These are phyloP conservation scores for Peucedramus taeniatus DNA, from an alignment of 2,113 vertebrate species.

Conservation along the genomic window DNA sequence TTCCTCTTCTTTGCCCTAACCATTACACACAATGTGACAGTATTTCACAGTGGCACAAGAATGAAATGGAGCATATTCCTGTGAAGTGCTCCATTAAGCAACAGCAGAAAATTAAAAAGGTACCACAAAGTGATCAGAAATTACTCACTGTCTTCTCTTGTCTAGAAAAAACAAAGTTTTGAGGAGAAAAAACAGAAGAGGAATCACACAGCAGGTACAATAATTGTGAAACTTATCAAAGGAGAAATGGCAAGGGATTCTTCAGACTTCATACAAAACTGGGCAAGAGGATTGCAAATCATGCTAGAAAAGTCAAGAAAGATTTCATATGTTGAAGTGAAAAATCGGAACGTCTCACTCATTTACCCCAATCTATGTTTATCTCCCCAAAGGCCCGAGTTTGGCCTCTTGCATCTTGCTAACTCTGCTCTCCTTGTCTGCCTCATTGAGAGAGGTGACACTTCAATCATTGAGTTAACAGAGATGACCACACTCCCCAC, in stretches of 20 bases:
- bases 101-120: constrained; percentile 21
- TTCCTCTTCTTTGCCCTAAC: not conserved
- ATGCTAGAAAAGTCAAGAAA: not conserved
- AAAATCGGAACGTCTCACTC: not conserved
- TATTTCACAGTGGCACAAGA: not conserved
- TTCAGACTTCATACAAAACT: not conserved
- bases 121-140: not conserved
- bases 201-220: not conserved
- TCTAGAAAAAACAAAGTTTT: not conserved
- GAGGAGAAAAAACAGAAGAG: not conserved
- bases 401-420: not conserved
- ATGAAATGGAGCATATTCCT: constrained; percentile 3
- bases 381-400: not conserved
- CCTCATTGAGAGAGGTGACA: not conserved
- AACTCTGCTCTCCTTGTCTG: not conserved
- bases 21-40: not conserved
- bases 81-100: not conserved
- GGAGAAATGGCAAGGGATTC: not conserved
- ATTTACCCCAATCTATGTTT: not conserved
- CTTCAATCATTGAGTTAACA: not conserved
- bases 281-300: not conserved
- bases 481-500: not conserved
- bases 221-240: not conserved
- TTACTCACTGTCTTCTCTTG: not conserved
- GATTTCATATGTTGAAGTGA: not conserved